phyloP scores from a whole-genome alignment of 1,140 invertebrate species.

The Diprion similis region DNA sequence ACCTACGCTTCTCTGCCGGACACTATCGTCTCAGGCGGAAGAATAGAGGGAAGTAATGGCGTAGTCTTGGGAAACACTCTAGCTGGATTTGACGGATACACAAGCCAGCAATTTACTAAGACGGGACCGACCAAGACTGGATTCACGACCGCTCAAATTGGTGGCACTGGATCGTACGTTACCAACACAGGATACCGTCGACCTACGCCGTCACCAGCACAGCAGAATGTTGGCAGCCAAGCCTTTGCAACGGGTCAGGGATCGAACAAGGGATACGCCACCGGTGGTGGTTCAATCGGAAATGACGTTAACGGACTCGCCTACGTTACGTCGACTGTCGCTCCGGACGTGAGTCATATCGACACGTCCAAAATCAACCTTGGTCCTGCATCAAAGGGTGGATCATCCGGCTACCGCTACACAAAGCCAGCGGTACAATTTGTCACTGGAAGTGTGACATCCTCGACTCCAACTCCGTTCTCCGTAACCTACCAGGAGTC shows the following conservation, averaged over 20 bases:
- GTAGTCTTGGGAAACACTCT: slow-evolving; percentile 22
- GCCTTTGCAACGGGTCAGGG: slow-evolving; percentile 40
- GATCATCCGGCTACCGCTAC: slow-evolving; percentile 37
- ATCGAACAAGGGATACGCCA: background rate
- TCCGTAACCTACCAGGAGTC: background rate
- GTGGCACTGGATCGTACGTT: slow-evolving; percentile 52
- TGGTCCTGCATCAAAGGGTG: slow-evolving; percentile 10
- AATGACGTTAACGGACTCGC: background rate
- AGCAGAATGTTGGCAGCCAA: slow-evolving; percentile 49
- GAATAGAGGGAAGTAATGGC: slow-evolving; percentile 18
- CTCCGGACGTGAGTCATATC: slow-evolving; percentile 11
- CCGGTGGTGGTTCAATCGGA: background rate
- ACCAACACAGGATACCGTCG: slow-evolving; percentile 34
- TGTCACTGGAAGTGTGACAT: slow-evolving; percentile 22
- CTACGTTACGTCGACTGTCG: background rate
- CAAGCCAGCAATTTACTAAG: slow-evolving; percentile 50
- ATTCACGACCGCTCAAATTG: slow-evolving; percentile 52
- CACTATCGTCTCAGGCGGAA: slow-evolving; percentile 31
- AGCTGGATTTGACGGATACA: slow-evolving; percentile 17
- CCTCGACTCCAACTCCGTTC: slow-evolving; percentile 12
- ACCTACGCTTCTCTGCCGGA: slow-evolving; percentile 26
- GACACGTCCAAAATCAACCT: slow-evolving; percentile 24
- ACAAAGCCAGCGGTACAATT: slow-evolving; percentile 36
- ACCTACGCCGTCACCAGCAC: slow-evolving; percentile 36
- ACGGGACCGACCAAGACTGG: slow-evolving; percentile 55